phyloP scores from a whole-genome alignment of 2,113 vertebrate species.

The Tragulus kanchil region DNA sequence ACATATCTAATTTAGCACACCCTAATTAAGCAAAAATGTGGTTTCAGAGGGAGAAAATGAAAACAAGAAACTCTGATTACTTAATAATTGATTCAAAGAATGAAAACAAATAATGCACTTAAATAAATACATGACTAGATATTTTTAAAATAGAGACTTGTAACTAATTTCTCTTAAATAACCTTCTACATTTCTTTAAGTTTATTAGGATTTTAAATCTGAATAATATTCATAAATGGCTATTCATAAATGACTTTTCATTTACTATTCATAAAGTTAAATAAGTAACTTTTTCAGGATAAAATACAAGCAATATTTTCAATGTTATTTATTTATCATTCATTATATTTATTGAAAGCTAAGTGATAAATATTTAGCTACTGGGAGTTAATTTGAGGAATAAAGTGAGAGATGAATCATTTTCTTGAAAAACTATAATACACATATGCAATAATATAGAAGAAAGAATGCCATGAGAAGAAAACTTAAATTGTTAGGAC shows the following conservation, averaged over 20 bases:
- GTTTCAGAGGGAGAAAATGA: constrained; percentile 24
- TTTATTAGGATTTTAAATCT: neutral
- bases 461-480: neutral
- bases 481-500: neutral
- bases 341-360: neutral
- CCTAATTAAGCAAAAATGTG: neutral
- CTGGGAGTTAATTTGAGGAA: neutral
- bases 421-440: neutral
- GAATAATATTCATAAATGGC: constrained; percentile 18
- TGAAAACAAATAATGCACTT: constrained; percentile 11
- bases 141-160: neutral
- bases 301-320: constrained; percentile 34
- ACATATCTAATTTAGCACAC: constrained; percentile 30
- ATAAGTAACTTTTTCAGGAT: constrained; percentile 16
- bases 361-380: neutral
- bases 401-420: neutral
- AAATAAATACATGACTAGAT: neutral
- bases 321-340: constrained; percentile 22
- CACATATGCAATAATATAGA: neutral
- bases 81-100: constrained; percentile 41
- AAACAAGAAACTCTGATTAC: constrained; percentile 45
- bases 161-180: constrained; percentile 49
- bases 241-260: neutral
- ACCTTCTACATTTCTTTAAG: neutral
- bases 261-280: neutral